phyloP scores from a whole-genome alignment of 2,888 invertebrate species.

The Sipha maydis region DNA sequence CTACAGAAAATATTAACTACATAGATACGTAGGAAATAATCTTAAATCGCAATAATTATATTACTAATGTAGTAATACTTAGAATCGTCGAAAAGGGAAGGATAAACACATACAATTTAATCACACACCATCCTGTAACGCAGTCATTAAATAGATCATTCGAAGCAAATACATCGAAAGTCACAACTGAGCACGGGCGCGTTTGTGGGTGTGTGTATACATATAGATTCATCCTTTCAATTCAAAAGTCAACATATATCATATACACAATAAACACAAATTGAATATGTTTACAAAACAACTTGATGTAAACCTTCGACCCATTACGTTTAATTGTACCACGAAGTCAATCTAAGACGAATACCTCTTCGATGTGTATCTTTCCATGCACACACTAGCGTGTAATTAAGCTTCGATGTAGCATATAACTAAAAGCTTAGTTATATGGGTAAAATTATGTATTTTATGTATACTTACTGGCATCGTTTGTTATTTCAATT shows the following conservation, averaged over 20 bases:
- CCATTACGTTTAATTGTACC: slow-evolving; percentile 17
- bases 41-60: not conserved
- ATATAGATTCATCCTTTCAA: slow-evolving; percentile 1
- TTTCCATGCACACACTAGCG: not conserved
- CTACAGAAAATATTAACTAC: not conserved
- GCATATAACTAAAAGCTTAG: not conserved
- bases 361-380: not conserved
- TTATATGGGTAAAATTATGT: not conserved
- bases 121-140: not conserved
- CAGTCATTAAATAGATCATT: slow-evolving; percentile 4
- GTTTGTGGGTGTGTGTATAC: not conserved
- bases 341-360: slow-evolving; percentile 11
- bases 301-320: slow-evolving; percentile 30
- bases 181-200: not conserved
- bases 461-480: not conserved
- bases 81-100: not conserved
- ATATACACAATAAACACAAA: not conserved
- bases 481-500: not conserved
- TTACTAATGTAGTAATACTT: not conserved
- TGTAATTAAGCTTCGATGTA: not conserved
- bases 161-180: slow-evolving; percentile 6
- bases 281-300: slow-evolving; percentile 9
- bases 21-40: too few relatives aligned
- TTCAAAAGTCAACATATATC: slow-evolving; percentile 15
- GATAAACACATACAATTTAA: not conserved